Conservation (phyloP, 2,113 vertebrate species). For the Arothron firmamentum region DNA sequence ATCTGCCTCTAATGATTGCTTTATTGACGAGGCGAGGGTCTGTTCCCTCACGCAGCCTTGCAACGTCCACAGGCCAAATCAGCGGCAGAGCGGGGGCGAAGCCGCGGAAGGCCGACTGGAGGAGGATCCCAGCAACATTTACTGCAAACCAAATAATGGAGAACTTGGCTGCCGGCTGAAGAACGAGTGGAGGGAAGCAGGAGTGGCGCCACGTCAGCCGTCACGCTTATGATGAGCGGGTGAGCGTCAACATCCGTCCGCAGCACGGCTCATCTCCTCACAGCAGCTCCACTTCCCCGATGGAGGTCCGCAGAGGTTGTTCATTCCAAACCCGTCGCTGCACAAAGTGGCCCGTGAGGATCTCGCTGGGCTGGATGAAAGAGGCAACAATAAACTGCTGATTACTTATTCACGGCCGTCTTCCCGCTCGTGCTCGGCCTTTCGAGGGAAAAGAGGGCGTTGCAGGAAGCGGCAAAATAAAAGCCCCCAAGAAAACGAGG, state of each 20-base stretch:
- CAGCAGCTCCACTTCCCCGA: slow-evolving; percentile 12
- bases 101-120: slow-evolving; percentile 9
- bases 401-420: slow-evolving; percentile 40
- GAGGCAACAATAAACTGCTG: slow-evolving; percentile 24
- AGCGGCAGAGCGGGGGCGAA: slow-evolving; percentile 40
- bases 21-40: slow-evolving; percentile 67
- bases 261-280: no score
- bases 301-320: slow-evolving; percentile 22
- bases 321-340: background rate
- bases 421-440: background rate
- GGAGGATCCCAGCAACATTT: slow-evolving; percentile 42
- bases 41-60: slow-evolving; percentile 54
- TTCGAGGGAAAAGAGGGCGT: slow-evolving; percentile 19
- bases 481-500: no score
- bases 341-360: no score
- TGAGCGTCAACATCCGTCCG: no score
- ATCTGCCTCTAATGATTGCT: slow-evolving; percentile 69
- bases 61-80: slow-evolving; percentile 58
- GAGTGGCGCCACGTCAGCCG: no score
- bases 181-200: no score
- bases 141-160: slow-evolving; percentile 19
- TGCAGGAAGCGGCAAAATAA: slow-evolving; percentile 19
- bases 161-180: no score
- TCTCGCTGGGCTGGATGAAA: no score
- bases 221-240: no score